A percentile compares a stretch with the other conserved stretches of the same genome.
These are phyloP conservation scores for Carollia perspicillata DNA, from an alignment of 2,113 vertebrate species.

Conservation along the genomic window DNA sequence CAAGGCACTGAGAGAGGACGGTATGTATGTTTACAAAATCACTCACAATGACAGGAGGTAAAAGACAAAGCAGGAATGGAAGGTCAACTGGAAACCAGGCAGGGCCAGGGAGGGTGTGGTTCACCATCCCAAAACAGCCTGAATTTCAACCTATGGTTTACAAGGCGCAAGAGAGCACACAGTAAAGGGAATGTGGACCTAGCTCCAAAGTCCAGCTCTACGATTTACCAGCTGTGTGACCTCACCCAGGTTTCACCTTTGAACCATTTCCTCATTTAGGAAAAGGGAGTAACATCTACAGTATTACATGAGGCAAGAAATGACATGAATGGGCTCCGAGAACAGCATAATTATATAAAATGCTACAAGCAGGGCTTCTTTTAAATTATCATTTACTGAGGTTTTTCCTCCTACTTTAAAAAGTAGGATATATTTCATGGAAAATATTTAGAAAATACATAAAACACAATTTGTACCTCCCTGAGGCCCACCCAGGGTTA, in stretches of 20 bases:
- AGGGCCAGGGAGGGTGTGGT: neutral
- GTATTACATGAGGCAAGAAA: neutral
- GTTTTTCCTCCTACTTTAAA: neutral
- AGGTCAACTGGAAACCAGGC: neutral
- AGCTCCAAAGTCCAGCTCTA: neutral
- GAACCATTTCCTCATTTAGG: neutral
- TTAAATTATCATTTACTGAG: neutral
- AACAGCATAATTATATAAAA: neutral
- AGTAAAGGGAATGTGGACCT: neutral
- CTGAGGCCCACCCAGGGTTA: neutral
- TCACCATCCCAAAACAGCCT: neutral
- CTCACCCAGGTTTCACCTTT: neutral
- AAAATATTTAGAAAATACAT: neutral
- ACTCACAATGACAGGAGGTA: neutral
- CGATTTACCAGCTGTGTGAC: neutral
- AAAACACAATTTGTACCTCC: neutral
- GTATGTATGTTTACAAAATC: no score
- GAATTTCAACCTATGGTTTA: neutral
- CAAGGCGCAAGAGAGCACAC: neutral
- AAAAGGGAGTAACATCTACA: neutral
- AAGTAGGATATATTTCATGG: neutral
- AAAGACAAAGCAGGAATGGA: neutral
- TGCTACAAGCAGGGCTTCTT: neutral
- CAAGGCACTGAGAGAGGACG: neutral
- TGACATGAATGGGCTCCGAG: neutral